These are phyloP conservation scores for Nerophis lumbriciformis DNA, from an alignment of 2,113 vertebrate species.

Conservation along the genomic window DNA sequence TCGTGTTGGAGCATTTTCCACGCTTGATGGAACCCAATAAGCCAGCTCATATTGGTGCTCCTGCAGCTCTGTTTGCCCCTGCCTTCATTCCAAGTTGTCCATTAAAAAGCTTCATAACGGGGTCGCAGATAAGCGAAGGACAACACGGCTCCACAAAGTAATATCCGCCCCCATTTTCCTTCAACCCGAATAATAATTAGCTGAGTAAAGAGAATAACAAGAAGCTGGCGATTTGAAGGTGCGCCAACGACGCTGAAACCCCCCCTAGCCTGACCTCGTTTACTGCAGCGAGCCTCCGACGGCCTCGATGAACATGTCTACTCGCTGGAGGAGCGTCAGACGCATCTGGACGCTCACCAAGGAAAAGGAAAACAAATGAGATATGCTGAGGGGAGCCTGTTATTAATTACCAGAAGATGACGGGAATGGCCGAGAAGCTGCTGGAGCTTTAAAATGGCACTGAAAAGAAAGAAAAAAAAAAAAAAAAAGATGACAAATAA, in stretches of 20 bases:
- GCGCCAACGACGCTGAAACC: conserved; percentile 22
- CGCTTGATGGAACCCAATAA: conserved; percentile 7
- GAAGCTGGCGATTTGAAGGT: conserved; percentile 31
- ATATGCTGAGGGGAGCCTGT: conserved; percentile 70
- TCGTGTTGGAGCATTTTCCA: not conserved
- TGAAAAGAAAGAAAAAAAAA: conserved; percentile 62
- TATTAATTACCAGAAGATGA: conserved; percentile 77
- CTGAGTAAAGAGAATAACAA: conserved; percentile 32
- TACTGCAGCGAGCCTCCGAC: conserved; percentile 25
- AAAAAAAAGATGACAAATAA: conserved; percentile 68
- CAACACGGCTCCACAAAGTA: conserved; percentile 16
- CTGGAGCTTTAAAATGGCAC: conserved; percentile 60
- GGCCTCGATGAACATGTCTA: not conserved
- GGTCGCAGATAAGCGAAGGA: conserved; percentile 27
- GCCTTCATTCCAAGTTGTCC: conserved; percentile 18
- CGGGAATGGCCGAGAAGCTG: conserved; percentile 61
- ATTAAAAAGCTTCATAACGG: conserved; percentile 38
- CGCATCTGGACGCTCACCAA: conserved; percentile 55
- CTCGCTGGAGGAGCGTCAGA: conserved; percentile 30
- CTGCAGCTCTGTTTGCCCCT: conserved; percentile 20
- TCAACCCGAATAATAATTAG: conserved; percentile 48
- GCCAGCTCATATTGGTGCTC: conserved; percentile 6
- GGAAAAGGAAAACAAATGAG: conserved; percentile 65
- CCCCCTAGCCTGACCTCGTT: conserved; percentile 4
- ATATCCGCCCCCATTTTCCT: conserved; percentile 23